Evolutionary conservation across 2,113 vertebrate species (phyloP).

Genomic region (Nannobrachium achirus): DNA sequence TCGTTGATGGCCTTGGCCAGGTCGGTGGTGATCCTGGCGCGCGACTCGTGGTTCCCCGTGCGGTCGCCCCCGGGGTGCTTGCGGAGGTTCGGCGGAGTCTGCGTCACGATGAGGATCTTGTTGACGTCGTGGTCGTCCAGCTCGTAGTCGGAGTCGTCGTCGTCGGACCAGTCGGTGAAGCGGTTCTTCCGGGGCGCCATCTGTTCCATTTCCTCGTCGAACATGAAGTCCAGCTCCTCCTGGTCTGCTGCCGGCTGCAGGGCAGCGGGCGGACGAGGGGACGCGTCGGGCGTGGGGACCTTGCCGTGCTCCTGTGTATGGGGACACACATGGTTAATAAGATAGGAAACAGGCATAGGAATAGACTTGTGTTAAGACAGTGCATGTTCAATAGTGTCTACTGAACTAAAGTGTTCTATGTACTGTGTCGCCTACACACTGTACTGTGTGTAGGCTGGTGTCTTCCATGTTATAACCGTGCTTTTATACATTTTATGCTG

Average conservation of each 20-base stretch:
- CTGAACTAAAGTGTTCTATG: too few species aligned
- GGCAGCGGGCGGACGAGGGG: constrained; percentile 31
- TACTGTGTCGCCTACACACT: too few species aligned
- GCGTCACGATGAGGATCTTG: constrained; percentile 98
- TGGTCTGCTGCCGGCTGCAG: constrained; percentile 74
- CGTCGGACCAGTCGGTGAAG: constrained; percentile 96
- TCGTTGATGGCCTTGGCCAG: constrained; percentile 97
- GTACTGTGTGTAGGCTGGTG: too few species aligned
- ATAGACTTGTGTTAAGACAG: not conserved
- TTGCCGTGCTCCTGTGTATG: constrained; percentile 73
- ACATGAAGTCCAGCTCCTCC: constrained; percentile 93
- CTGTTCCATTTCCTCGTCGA: constrained; percentile 98
- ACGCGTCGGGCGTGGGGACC: not conserved
- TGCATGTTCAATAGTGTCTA: not conserved
- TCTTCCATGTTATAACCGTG: too few species aligned
- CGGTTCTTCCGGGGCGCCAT: constrained; percentile 94
- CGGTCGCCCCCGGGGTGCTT: constrained; percentile 94
- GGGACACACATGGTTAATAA: constrained; percentile 5
- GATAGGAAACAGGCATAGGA: not conserved
- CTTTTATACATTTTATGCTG: too few species aligned
- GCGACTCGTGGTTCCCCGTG: constrained; percentile 93
- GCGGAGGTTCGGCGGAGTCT: constrained; percentile 92
- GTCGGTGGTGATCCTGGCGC: constrained; percentile 91
- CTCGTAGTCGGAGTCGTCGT: constrained; percentile 95
- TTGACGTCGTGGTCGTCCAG: constrained; percentile 95